Percentiles rank a stretch among this genome's conserved stretches.
phyloP scores from a whole-genome alignment of 2,888 invertebrate genomes.

The Lacanobia wlatinum region DNA sequence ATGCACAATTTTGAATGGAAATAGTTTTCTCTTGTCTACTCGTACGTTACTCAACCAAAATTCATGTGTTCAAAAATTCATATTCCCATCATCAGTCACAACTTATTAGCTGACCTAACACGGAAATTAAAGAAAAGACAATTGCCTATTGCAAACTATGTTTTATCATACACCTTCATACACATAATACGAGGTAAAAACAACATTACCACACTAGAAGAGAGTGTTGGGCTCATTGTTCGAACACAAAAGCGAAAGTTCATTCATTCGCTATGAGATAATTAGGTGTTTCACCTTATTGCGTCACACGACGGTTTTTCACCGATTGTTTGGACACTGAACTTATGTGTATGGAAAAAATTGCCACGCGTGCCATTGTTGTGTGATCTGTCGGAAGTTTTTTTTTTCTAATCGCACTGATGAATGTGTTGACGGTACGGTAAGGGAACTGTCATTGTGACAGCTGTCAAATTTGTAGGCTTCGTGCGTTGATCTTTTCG shows the following conservation, averaged over 20 bases:
- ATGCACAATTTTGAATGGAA: background rate
- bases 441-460: slow-evolving; percentile 26
- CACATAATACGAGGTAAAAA: slow-evolving; percentile 81
- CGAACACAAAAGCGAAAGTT: slow-evolving; percentile 90
- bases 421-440: slow-evolving; percentile 40
- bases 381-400: slow-evolving; percentile 77
- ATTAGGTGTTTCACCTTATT: slow-evolving; percentile 89
- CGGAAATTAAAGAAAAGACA: slow-evolving; percentile 66
- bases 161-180: slow-evolving; percentile 67
- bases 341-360: slow-evolving; percentile 71
- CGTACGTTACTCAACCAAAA: background rate
- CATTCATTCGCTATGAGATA: slow-evolving; percentile 87
- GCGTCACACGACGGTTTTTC: slow-evolving; percentile 86
- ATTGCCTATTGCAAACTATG: slow-evolving; percentile 61
- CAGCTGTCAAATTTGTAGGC: slow-evolving; percentile 13
- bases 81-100: slow-evolving; percentile 27
- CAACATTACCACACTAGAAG: slow-evolving; percentile 82
- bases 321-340: slow-evolving; percentile 84
- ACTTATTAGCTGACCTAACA: slow-evolving; percentile 45
- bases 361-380: slow-evolving; percentile 68
- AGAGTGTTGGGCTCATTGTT: slow-evolving; percentile 86
- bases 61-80: background rate
- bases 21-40: background rate
- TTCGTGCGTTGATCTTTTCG: background rate
- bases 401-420: slow-evolving; percentile 57